These are phyloP conservation scores for Agrotis puta DNA, from an alignment of 2,888 invertebrate species.

Conservation along the genomic window DNA sequence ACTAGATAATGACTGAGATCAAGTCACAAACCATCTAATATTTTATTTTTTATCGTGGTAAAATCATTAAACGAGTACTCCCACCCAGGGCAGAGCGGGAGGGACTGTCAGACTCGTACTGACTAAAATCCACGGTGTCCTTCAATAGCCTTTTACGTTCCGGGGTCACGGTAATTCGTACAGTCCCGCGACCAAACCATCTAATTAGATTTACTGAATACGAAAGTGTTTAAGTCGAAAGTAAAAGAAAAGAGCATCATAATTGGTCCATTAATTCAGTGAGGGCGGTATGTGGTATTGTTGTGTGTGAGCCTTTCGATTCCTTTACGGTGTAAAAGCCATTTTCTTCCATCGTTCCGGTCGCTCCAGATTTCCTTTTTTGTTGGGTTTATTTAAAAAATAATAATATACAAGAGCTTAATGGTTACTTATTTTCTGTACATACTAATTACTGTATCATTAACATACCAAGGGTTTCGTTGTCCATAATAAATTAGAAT, in stretches of 20 bases:
- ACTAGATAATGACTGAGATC: neutral
- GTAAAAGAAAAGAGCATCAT: conserved; percentile 8
- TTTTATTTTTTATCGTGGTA: too few species aligned
- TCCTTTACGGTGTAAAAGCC: neutral
- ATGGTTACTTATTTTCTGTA: neutral
- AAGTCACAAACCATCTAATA: conserved; percentile 8
- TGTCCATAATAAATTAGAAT: conserved; percentile 6
- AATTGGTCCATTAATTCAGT: neutral
- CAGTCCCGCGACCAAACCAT: neutral
- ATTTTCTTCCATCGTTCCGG: neutral
- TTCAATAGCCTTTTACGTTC: too few species aligned
- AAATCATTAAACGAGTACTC: too few species aligned
- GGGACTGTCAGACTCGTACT: too few species aligned
- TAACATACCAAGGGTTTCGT: neutral
- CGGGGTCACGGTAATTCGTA: too few species aligned
- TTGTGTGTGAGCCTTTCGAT: conserved; percentile 12
- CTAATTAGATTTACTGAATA: conserved; percentile 19
- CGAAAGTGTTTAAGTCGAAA: conserved; percentile 8
- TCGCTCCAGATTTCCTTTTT: neutral
- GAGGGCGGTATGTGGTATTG: neutral
- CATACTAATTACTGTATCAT: neutral
- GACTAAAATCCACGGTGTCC: too few species aligned
- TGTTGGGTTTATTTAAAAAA: neutral
- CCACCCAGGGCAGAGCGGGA: too few species aligned
- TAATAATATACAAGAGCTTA: neutral